Evolutionary conservation across 2,113 vertebrate species (phyloP), one percentile per base, ranked within the genome.

Genomic region (Grammomys surdaster): DNA sequence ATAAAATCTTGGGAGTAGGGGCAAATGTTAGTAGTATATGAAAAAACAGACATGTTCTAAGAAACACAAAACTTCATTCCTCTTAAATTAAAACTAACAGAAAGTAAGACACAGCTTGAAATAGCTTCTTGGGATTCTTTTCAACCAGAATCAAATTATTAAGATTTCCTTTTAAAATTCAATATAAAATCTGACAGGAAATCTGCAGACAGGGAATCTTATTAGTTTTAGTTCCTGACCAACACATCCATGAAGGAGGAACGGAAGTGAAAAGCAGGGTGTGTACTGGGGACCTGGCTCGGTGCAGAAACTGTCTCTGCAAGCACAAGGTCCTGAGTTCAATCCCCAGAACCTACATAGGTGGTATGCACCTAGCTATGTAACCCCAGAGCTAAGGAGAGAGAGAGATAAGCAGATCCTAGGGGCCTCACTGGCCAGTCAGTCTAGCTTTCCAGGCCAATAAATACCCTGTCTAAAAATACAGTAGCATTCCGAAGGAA

Each of bases 111-210:
- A 88, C 9, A 73, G 9, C 12, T 56, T 40, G 48, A 28, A 97
- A 93, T 51, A 92, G 81, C 26, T 40, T 65, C n/a, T 26, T 56
- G 20, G 81, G 81, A 19, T 56, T 56, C 67, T 75, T 92, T 91
- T 63, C 70, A 90, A 60, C 31, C 36, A 92, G 77, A 95, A 93
- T 60, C 51, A 93, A n/a, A 51, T 88, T 73, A 54, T 90, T 67
- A 89, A 26, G 36, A 94, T 90, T 82, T 96, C 88, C 76, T 95
- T 93, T 97, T 94, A 75, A 76, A 93, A 94, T 51, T 40, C 63
- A 4, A 0, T 87, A 90, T 46, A 13, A 65, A 70, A 31, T 90
- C 40, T 88, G 85, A 96, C 36, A 94, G 20, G 9, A 8, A 77
- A 72, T 82, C 60, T 78, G 10, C 67, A 77, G n/a, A 82, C 12